Conservation (phyloP, 2,113 vertebrate species). For the Solea solea region DNA sequence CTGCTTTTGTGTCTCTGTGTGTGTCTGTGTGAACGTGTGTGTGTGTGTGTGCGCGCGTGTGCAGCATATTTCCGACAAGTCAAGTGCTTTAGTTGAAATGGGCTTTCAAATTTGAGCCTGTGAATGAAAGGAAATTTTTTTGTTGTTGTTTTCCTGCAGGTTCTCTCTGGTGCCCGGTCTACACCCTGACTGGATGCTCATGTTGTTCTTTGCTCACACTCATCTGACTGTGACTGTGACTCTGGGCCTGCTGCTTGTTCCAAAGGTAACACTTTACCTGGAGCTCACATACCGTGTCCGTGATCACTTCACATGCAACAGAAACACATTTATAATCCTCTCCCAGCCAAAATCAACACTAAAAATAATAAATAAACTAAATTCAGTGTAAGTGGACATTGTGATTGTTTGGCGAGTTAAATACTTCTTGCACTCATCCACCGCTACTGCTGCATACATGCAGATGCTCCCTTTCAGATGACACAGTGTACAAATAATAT, state of each 20-base stretch:
- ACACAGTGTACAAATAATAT: no score
- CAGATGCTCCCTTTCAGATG: no score
- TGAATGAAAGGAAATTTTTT: not conserved
- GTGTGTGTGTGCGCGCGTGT: no score
- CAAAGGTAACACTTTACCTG: conserved; percentile 86
- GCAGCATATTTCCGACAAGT: not conserved
- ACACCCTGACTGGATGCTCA: conserved; percentile 97
- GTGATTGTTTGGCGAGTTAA: no score
- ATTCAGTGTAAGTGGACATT: no score
- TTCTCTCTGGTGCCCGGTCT: conserved; percentile 91
- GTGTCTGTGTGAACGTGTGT: not conserved
- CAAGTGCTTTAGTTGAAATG: not conserved
- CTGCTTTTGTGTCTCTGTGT: conserved; percentile 13
- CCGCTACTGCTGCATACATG: no score
- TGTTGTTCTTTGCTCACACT: conserved; percentile 95
- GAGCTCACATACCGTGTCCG: no score
- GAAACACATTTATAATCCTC: no score
- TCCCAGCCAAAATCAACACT: no score
- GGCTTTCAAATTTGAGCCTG: not conserved
- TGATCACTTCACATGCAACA: no score
- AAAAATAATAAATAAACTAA: no score
- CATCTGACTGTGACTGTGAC: conserved; percentile 97
- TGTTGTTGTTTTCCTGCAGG: conserved; percentile 72
- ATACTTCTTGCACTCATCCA: no score
- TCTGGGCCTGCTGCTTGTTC: conserved; percentile 91